Base-by-base conservation (phyloP, 64 coral and sea anemone species). In the Montipora capricornis region DNA sequence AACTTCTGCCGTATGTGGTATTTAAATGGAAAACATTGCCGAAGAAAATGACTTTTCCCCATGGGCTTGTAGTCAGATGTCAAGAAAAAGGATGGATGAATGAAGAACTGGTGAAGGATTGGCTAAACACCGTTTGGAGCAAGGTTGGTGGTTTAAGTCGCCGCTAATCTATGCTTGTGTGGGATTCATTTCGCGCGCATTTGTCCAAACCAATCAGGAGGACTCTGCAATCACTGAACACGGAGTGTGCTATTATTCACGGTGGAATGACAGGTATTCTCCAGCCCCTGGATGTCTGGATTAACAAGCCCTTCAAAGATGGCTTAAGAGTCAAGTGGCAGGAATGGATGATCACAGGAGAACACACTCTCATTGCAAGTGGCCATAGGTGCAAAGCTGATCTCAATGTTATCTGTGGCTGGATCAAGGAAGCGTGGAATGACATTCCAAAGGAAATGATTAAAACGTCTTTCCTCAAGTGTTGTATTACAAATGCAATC, bases 311-410 rank as follows among this genome's bases (percentile, higher is more conserved):
- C 60, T 57, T 57, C 53, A 57, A 86, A 14, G 61, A 86, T 86
- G 14, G 62, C 19, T 14, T 86, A 48, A 66, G 61, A 68, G 10
- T 13, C 44, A 86, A 69, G 68, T 86, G 61, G 57, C 60, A 68
- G 44, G 4, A 86, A 3, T 86, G 82, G 60, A 86, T 86, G 82
- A 48, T 70, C 61, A 14, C 60, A 11, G 82, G 82, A 86, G 68
- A 49, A 66, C 82, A 86, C 61, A 70, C 9, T 29, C 67, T 89
- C 14, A 94, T 76, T 55, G 61, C 84, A 51, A 68, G 75, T 50
- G 87, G 92, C 44, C 52, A 49, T 79, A 80, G 57, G 85, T 14
- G 69, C 20, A 94, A 94, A 82, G 76, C 86, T 29, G 84, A 88
- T 22, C 50, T 89, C 16, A 73, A 81, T 12, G 13, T 89, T 47